Conservation (phyloP, 2,888 invertebrate genomes). For the Periphyllus acericola region DNA sequence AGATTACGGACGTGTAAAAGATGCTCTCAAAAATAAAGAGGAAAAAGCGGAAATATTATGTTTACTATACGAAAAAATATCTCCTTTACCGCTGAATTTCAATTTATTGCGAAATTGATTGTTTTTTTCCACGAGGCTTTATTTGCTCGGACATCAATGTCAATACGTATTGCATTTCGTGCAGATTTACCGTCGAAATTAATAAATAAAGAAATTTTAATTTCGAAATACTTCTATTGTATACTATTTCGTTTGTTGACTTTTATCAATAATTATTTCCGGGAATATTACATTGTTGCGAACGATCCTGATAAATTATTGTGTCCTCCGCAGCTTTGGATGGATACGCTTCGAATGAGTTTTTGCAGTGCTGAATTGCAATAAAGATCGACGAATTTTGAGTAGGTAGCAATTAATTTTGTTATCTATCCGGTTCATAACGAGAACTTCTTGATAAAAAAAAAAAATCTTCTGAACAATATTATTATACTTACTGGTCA, state of each 20-base stretch:
- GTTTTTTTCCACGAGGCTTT: not conserved
- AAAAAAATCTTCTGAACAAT: no score
- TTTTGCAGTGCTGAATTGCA: no score
- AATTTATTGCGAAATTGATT: not conserved
- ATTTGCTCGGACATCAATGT: not conserved
- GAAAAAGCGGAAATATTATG: not conserved
- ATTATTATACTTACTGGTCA: no score
- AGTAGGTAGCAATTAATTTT: no score
- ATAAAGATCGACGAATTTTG: no score
- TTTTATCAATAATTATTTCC: not conserved
- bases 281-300: not conserved
- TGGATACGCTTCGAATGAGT: no score
- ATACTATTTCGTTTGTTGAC: not conserved
- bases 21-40: no score
- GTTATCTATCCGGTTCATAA: no score
- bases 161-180: not conserved
- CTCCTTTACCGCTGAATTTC: not conserved
- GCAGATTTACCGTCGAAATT: not conserved
- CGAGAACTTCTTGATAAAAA: no score
- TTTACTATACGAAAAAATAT: not conserved
- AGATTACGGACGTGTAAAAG: not conserved
- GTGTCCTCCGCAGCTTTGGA: no score
- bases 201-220: not conserved
- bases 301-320: not conserved
- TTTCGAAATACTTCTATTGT: not conserved